These are phyloP conservation scores for Lycocerus yunnanus DNA, from an alignment of 2,888 invertebrate genomes.

Conservation along the genomic window DNA sequence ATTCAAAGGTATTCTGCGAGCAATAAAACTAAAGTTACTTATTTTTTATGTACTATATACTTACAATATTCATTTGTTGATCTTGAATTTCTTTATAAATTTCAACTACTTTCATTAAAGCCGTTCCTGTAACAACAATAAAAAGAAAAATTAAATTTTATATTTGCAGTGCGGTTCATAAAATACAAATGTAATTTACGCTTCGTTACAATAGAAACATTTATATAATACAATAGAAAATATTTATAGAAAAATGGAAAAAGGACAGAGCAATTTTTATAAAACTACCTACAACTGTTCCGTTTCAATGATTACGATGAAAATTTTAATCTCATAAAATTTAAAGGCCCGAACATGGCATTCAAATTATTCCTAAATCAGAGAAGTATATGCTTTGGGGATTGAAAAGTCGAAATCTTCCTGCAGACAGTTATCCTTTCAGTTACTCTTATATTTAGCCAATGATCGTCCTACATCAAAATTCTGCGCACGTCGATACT, in stretches of 20 bases:
- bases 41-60: too few species aligned
- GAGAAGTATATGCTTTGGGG: slow-evolving; percentile 35
- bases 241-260: too few species aligned
- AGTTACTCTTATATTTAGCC: slow-evolving; percentile 31
- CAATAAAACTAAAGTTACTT: too few species aligned
- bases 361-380: slow-evolving; percentile 30
- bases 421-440: slow-evolving; percentile 36
- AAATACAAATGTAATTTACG: too few species aligned
- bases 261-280: background rate
- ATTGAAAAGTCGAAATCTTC: slow-evolving; percentile 29
- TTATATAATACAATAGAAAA: background rate
- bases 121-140: slow-evolving; percentile 72
- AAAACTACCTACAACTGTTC: background rate
- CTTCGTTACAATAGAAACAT: background rate
- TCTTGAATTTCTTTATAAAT: slow-evolving; percentile 93
- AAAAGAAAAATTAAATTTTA: background rate
- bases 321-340: slow-evolving; percentile 1
- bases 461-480: slow-evolving; percentile 32
- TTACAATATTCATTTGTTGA: slow-evolving; percentile 93
- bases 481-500: slow-evolving; percentile 29
- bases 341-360: slow-evolving; percentile 32
- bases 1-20: too few species aligned
- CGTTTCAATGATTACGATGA: background rate
- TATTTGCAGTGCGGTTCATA: too few species aligned
- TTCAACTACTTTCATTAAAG: slow-evolving; percentile 89